Base-by-base conservation (phyloP, 2,113 vertebrate genomes). In the Pavo muticus region DNA sequence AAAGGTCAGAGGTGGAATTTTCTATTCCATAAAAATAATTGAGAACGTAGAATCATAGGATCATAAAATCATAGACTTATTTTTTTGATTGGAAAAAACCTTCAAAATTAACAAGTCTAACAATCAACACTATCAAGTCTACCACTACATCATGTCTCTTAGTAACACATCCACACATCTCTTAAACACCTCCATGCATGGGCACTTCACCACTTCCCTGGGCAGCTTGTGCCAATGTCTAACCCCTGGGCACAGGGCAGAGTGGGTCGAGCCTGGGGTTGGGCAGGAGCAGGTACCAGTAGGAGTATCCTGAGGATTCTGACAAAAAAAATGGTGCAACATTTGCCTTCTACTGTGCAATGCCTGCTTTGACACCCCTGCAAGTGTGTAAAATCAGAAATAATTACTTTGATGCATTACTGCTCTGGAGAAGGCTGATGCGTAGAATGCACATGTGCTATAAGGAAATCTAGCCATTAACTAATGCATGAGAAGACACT, bases 401-500 rank as follows among this genome's bases (percentile, higher is more conserved):
- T 42, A 56, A 72, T 52, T 4, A 4, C 11, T 23, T 64, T 20
- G 20, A 23, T 42, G 11, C n/a, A 6, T 44, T 60, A 12, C 27
- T 47, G 7, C 44, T 94, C 54, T 87, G 80, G 24, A 50, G 7
- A 71, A 7, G 0, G 0, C 30, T 74, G 80, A 10, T 1, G 3
- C 68, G 74, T 68, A 50, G 80, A 21, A 7, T 50, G 19, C 56
- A 3, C 9, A 2, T 72, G 74, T 45, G 27, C 32, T 7, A 32
- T 67, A 11, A 44, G 29, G 29, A 79, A 39, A 10, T 48, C 47
- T 74, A 35, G n/a, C 13, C 23, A 14, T 24, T 64, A 35, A 32
- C 15, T 39, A 11, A 30, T 1, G 0, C 14, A 4, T 17, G 10
- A 47, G 20, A 65, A 57, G 14, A 17, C 5, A 3, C 1, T 72